Evolutionary conservation across 2,113 vertebrate genomes (phyloP), one percentile per base, ranked within the genome.

Genomic region (Hippocampus guttulatus): DNA sequence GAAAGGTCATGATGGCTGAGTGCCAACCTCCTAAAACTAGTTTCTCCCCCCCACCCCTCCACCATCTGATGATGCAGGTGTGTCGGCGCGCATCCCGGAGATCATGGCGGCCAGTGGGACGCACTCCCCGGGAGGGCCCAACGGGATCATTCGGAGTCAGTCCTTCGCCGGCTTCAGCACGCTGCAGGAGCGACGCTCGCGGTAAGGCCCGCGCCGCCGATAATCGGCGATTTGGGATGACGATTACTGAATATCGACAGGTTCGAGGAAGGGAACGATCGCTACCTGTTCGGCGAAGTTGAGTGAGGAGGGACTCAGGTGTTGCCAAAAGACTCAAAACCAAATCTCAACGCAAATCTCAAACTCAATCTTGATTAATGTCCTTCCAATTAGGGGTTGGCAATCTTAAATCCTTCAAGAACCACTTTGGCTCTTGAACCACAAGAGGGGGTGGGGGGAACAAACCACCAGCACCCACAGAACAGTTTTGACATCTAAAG

Each of bases 131-230:
- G 97, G 96, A 62, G 97, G 97, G 40, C 97, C 96, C 88, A 97
- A 97, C 82, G 96, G 96, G 58, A 99, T 99, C 87, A 98, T 99
- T 79, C 92, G 97, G 76, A 99, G 97, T 80, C 97, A 99, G 89
- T 99, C 97, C 30, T 99, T 99, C 0, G 96, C 97, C 0, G 97
- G 97, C 43, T 98, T 99, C 92, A 99, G 96, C 41, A 95, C 96
- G 5, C 93, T 98, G 33, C 96, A 98, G 83, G 97, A 99, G 70
- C 90, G 95, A 25, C 91, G 96, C 74, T 98, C 95, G 78, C 95
- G 97, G 97, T 93, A 89, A 93, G 92, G 52, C 23, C 3, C 18
- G 8, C 11, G 11, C 1, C 12, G 7, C 33, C 1, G 18, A 20
- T 54, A 11, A 0, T 11, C 21, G 20, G 2, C n/a, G 0, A n/a